Base-by-base conservation (phyloP, 2,888 invertebrate species). In the Dicroscelio sp. region DNA sequence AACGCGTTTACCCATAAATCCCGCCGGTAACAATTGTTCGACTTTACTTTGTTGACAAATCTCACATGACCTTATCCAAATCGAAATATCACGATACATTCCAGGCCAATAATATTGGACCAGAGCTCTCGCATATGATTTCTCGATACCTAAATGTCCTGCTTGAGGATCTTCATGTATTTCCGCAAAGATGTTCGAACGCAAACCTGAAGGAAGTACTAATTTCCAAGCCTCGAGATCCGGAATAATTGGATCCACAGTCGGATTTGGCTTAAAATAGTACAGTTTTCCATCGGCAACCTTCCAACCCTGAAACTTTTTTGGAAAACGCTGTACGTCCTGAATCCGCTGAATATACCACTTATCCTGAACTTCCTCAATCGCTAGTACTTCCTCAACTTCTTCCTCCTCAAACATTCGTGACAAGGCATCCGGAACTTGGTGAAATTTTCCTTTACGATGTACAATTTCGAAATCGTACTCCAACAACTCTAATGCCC, bases 1-100 rank as follows among this genome's bases (percentile, higher is more conserved):
- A 0, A 79, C 31, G 0, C 93, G 75, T 10, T 71, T 80, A 2
- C 93, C 90, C 92, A 95, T 92, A 0, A 94, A 69, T 0, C 94
- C 93, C 0, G 88, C 76, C 2, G 94, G 93, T 12, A 52, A 20
- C 0, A 43, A 38, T 31, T 87, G 86, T 30, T 86, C 79, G 2
- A 86, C 80, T n/a, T 86, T 80, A 73, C 48, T 63, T 27, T 86
- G 86, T 12, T 79, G 79, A 76, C 86, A 79, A 20, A 79, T 38
- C 12, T 78, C 60, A 17, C 78, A 78, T 30, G 17, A 2, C 12
- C 63, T 33, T 31, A 86, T 17, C 73, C 73, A 80, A 30, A 73
- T 1, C 20, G 82, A n/a, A 76, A 82, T 76, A 67, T 87, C 82
- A 0, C 76, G 30, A 80, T 82, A 87, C 82, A 87, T 87, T 4